A percentile compares a stretch with the other conserved stretches of the same genome.
These are phyloP conservation scores for Scaptomyza caliginosa DNA, from an alignment of 2,888 invertebrate genomes.

Conservation along the genomic window DNA sequence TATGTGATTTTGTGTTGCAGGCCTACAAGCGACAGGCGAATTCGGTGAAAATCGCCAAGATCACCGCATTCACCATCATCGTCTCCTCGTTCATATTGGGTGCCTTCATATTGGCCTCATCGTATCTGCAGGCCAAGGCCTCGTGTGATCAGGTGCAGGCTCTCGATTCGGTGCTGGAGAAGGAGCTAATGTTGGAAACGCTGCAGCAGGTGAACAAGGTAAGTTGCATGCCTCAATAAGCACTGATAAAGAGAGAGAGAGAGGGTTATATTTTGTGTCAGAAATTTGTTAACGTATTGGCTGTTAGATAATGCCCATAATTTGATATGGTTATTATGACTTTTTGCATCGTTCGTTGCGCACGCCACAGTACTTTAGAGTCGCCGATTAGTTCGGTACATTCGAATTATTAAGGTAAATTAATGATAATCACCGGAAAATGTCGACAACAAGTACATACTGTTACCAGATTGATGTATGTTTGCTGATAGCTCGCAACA, in stretches of 20 bases:
- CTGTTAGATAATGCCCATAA: conserved; percentile 61
- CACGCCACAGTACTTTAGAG: conserved; percentile 52
- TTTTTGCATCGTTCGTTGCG: conserved; percentile 61
- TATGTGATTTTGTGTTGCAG: conserved; percentile 84
- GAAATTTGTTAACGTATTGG: conserved; percentile 36
- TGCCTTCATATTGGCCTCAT: conserved; percentile 91
- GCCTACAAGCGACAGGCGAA: conserved; percentile 91
- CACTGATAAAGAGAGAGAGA: background rate
- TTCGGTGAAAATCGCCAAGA: conserved; percentile 93
- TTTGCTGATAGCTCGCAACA: conserved; percentile 20
- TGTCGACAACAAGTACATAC: conserved; percentile 35
- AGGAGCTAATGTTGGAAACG: conserved; percentile 89
- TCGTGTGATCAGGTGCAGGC: conserved; percentile 91
- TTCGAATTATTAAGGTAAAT: conserved; percentile 65
- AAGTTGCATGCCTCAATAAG: conserved; percentile 63
- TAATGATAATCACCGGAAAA: conserved; percentile 77
- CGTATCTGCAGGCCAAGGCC: conserved; percentile 92
- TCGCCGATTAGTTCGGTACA: conserved; percentile 42
- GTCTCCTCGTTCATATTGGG: conserved; percentile 92
- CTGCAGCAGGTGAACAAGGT: conserved; percentile 88
- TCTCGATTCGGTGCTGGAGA: conserved; percentile 87
- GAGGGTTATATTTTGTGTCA: background rate
- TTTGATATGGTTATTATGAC: conserved; percentile 31
- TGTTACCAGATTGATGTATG: conserved; percentile 20
- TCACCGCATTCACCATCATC: conserved; percentile 92